Evolutionary conservation across 1,140 invertebrate species (phyloP).

Genomic region (Neoseiulus cucumeris): DNA sequence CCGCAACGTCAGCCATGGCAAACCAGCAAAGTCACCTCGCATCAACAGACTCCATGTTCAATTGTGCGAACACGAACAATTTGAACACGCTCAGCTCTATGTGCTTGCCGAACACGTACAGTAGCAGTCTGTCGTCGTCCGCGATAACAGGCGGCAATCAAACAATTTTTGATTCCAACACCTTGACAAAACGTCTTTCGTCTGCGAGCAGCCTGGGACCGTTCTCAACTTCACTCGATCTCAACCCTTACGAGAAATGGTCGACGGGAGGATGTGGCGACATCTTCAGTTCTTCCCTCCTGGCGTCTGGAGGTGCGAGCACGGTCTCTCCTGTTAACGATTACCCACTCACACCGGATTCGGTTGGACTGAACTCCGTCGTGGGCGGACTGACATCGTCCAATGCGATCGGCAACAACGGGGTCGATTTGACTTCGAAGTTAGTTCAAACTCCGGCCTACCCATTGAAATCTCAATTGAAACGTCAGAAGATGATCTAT

Average conservation of each 20-base stretch:
- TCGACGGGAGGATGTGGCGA: slow-evolving; percentile 55
- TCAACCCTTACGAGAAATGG: slow-evolving; percentile 79
- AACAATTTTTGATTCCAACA: slow-evolving; percentile 50
- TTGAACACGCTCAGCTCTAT: slow-evolving; percentile 12
- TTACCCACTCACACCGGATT: slow-evolving; percentile 35
- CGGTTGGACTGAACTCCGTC: slow-evolving; percentile 29
- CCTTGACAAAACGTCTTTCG: slow-evolving; percentile 56
- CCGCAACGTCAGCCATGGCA: slow-evolving; percentile 30
- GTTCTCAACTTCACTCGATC: slow-evolving; percentile 29
- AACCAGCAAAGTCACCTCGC: slow-evolving; percentile 25
- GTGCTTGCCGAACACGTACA: neutral
- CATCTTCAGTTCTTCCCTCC: slow-evolving; percentile 44
- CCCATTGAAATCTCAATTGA: neutral
- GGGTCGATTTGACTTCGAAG: slow-evolving; percentile 36
- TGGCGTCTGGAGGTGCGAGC: neutral
- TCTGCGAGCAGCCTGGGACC: slow-evolving; percentile 54
- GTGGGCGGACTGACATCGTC: slow-evolving; percentile 33
- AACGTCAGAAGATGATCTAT: slow-evolving; percentile 35
- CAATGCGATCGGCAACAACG: slow-evolving; percentile 25
- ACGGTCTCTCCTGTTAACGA: slow-evolving; percentile 11
- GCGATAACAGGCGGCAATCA: slow-evolving; percentile 5
- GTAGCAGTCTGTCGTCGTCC: slow-evolving; percentile 36
- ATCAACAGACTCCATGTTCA: neutral
- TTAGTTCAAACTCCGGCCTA: neutral
- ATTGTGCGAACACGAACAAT: slow-evolving; percentile 13